Evolutionary conservation across 2,113 vertebrate genomes (phyloP).

Genomic region (Onychostoma macrolepis): DNA sequence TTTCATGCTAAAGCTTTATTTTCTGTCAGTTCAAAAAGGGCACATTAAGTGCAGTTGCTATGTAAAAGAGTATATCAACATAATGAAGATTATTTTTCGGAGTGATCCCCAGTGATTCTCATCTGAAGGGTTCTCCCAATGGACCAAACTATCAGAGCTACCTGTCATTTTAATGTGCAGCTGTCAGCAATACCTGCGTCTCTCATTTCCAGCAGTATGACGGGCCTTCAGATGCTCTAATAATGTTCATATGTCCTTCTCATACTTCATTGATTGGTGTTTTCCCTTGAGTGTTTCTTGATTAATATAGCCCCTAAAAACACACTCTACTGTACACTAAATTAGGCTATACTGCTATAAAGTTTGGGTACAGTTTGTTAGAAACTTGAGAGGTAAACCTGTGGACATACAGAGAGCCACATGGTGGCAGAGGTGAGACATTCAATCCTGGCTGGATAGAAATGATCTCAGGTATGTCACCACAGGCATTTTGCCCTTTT

Average conservation of each 20-base stretch:
- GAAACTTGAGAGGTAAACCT: not conserved
- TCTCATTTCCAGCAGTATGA: not conserved
- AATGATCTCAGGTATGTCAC: not conserved
- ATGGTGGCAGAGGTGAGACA: constrained; percentile 7
- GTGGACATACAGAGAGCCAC: not conserved
- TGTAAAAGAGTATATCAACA: not conserved
- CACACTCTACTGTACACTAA: not conserved
- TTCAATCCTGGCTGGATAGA: not conserved
- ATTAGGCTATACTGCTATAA: not conserved
- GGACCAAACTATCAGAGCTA: not conserved
- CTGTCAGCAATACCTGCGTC: constrained; percentile 12
- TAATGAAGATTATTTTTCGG: not conserved
- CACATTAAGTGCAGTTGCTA: not conserved
- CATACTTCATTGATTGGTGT: constrained; percentile 13
- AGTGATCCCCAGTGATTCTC: not conserved
- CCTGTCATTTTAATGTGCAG: constrained; percentile 7
- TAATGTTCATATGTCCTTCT: constrained; percentile 11
- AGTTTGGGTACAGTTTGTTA: not conserved
- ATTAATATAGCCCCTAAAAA: not conserved
- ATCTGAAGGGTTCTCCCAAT: constrained; percentile 19
- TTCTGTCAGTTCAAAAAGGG: not conserved
- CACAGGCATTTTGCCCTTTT: not conserved
- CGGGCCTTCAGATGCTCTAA: constrained; percentile 8
- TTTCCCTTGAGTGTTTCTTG: constrained; percentile 27
- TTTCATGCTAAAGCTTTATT: not conserved